Conservation (phyloP, 1,140 invertebrate genomes). For the Drosophila elegans region DNA sequence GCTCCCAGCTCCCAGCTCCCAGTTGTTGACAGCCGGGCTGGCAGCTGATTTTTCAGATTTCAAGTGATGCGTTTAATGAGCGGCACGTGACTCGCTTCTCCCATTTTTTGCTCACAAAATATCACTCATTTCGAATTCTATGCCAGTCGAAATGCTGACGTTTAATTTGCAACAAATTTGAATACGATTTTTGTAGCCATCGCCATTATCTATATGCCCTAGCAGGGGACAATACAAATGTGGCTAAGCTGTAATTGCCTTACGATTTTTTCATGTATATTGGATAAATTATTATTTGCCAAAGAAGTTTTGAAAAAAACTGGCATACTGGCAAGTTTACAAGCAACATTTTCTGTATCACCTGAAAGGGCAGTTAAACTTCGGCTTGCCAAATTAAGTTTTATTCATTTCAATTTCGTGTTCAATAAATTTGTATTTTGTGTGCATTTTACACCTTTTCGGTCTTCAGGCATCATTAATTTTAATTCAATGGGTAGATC, state of each 20-base stretch:
- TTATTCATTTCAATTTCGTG: conserved; percentile 45
- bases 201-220: not conserved
- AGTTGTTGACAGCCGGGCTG: conserved; percentile 41
- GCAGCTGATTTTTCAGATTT: conserved; percentile 73
- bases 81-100: conserved; percentile 64
- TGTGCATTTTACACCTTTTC: conserved; percentile 58
- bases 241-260: not conserved
- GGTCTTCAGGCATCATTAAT: conserved; percentile 52
- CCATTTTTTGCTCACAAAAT: conserved; percentile 13
- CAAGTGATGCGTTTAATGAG: conserved; percentile 84
- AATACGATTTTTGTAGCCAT: conserved; percentile 8
- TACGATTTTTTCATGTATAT: too few species aligned
- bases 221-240: not conserved
- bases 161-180: conserved; percentile 58
- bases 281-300: too few species aligned
- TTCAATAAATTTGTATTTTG: conserved; percentile 57
- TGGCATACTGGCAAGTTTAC: not conserved
- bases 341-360: not conserved
- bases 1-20: not conserved
- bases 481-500: conserved; percentile 51
- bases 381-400: not conserved
- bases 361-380: not conserved
- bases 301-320: too few species aligned
- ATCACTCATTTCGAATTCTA: conserved; percentile 43
- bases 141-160: conserved; percentile 31